Evolutionary conservation across 2,113 vertebrate genomes (phyloP), one percentile per base, ranked within the genome.

Genomic region (Pterocles gutturalis): DNA sequence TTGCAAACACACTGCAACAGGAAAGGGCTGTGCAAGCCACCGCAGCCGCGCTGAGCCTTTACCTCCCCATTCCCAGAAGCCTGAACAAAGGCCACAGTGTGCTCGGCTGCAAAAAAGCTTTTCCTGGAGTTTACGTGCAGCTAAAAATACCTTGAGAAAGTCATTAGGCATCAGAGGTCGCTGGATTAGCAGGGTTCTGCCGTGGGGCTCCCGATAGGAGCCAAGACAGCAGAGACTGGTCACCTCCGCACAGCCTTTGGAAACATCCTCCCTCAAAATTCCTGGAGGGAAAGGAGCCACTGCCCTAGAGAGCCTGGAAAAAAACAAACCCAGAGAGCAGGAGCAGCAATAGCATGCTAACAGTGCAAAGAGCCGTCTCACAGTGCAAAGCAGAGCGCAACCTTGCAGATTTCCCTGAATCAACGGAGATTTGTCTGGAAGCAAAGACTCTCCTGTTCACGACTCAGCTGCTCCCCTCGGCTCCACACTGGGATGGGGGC

Each of bases 111-210:
- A 81, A 71, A 94, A 88, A 91, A 66, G 60, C 91, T 91, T 65
- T 97, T 97, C 93, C 94, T 94, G 88, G 89, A 92, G 76, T 95
- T 93, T 84, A 67, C 0, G 0, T 9, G 77, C 64, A 54, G 90
- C 96, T 96, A 97, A 96, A 97, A 97, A 97, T 97, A 97, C 86
- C 93, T 65, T 70, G 84, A 80, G 86, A 85, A 78, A 95, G 89
- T 33, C 92, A 46, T 86, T 17, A 83, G 75, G 94, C 54, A 48
- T 41, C 61, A 54, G 81, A 81, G 58, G 82, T 73, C 69, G 83
- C 70, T 77, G 80, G 73, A 49, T 78, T 17, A 69, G 73, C 77
- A 65, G 70, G 70, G 86, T 5, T 58, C 58, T 71, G 86, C 61
- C 33, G 54, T 1, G 38, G 75, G 67, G 66, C 77, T 57, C 57